phyloP scores from a whole-genome alignment of 1,140 invertebrate genomes.

The Drosophila punjabiensis region DNA sequence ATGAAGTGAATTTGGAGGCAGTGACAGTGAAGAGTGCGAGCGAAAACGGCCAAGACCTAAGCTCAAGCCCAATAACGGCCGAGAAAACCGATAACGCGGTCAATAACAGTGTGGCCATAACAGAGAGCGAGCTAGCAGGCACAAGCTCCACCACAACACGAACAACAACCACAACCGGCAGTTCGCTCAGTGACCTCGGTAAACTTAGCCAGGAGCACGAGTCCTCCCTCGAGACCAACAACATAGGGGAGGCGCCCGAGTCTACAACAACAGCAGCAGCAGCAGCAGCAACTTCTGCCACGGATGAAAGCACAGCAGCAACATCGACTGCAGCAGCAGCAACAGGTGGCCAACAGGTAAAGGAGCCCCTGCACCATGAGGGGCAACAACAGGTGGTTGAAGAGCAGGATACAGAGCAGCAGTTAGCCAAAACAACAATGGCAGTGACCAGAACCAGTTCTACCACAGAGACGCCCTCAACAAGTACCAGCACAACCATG shows the following conservation, averaged over 20 bases:
- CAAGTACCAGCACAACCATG: slow-evolving; percentile 36
- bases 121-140: slow-evolving; percentile 28
- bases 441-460: slow-evolving; percentile 35
- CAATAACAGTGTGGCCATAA: slow-evolving; percentile 50
- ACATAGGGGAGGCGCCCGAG: slow-evolving; percentile 54
- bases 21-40: slow-evolving; percentile 60
- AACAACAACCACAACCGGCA: slow-evolving; percentile 22
- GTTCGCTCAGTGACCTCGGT: slow-evolving; percentile 29
- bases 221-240: slow-evolving; percentile 64
- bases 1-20: slow-evolving; percentile 80
- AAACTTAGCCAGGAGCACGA: slow-evolving; percentile 49
- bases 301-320: slow-evolving; percentile 22
- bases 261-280: slow-evolving; percentile 24
- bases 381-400: slow-evolving; percentile 43
- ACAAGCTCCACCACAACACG: slow-evolving; percentile 9
- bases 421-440: slow-evolving; percentile 58
- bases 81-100: slow-evolving; percentile 63
- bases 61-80: slow-evolving; percentile 40
- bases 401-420: slow-evolving; percentile 31
- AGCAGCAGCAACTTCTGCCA: slow-evolving; percentile 15
- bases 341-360: slow-evolving; percentile 43
- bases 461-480: slow-evolving; percentile 14
- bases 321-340: slow-evolving; percentile 21
- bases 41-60: slow-evolving; percentile 27
- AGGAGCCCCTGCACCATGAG: slow-evolving; percentile 21